Evolutionary conservation across 2,888 invertebrate genomes (phyloP).

Genomic region (Amphipoea oculea): DNA sequence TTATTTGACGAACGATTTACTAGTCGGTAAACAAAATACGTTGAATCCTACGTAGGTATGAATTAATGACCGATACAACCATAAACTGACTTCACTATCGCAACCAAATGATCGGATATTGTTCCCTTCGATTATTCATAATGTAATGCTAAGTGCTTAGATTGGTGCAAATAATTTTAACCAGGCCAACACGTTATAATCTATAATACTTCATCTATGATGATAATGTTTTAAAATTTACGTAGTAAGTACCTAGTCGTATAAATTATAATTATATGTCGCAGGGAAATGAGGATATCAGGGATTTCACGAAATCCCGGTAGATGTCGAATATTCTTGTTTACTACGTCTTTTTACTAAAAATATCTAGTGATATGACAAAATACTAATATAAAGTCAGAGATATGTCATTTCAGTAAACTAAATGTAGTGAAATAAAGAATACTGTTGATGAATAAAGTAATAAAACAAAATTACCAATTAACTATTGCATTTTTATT

Average conservation of each 20-base stretch:
- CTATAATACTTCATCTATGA: not conserved
- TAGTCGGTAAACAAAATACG: slow-evolving; percentile 1
- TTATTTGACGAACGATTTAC: not conserved
- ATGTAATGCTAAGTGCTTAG: slow-evolving; percentile 39
- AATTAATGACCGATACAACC: slow-evolving; percentile 36
- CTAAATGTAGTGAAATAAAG: no score
- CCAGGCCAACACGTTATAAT: slow-evolving; percentile 11
- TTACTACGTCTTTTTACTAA: no score
- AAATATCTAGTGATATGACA: no score
- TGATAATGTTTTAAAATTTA: not conserved
- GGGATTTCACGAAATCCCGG: no score
- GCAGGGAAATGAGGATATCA: no score
- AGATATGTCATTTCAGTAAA: no score
- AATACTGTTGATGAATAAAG: no score
- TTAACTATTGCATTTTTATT: no score
- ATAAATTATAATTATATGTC: not conserved
- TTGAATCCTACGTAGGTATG: slow-evolving; percentile 24
- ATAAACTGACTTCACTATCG: slow-evolving; percentile 64
- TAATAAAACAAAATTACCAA: no score
- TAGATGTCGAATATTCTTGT: no score
- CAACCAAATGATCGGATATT: slow-evolving; percentile 64
- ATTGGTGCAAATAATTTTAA: slow-evolving; percentile 42
- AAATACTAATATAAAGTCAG: no score
- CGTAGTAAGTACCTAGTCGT: not conserved
- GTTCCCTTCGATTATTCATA: slow-evolving; percentile 60